These are phyloP conservation scores for Dendroctonus valens DNA, from an alignment of 1,140 invertebrate species.

Conservation along the genomic window DNA sequence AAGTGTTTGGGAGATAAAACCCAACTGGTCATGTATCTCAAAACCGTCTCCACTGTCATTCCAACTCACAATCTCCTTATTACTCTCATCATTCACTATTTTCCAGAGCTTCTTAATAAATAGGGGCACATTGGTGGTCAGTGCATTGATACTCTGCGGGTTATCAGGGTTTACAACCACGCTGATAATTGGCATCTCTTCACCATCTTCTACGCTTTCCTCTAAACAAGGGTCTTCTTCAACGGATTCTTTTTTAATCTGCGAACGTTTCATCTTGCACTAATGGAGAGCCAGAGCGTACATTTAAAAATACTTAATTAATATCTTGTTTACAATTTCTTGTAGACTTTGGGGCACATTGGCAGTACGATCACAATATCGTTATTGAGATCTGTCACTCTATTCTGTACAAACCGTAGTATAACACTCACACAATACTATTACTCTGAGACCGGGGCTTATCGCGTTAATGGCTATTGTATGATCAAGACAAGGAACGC, in stretches of 20 bases:
- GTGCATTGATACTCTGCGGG: conserved; percentile 2
- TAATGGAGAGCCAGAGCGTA: too few relatives aligned
- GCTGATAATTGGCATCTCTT: conserved; percentile 13
- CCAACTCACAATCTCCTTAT: conserved; percentile 37
- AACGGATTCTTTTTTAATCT: not conserved
- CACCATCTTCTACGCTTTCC: not conserved
- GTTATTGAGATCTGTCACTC: too few relatives aligned
- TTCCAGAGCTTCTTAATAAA: conserved; percentile 41
- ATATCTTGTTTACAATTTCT: too few relatives aligned
- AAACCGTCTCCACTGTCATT: conserved; percentile 36
- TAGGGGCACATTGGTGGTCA: conserved; percentile 22
- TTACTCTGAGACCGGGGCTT: too few relatives aligned
- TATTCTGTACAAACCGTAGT: too few relatives aligned
- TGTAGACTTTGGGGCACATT: too few relatives aligned
- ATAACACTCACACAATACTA: too few relatives aligned
- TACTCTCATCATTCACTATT: conserved; percentile 35
- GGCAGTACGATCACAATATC: too few relatives aligned
- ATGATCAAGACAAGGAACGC: too few relatives aligned
- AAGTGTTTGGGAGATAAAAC: conserved; percentile 35
- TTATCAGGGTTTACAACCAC: conserved; percentile 3
- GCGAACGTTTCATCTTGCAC: too few relatives aligned
- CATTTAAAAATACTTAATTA: too few relatives aligned
- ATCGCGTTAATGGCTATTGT: too few relatives aligned
- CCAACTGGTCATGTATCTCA: conserved; percentile 37
- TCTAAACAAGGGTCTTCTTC: not conserved